Base-by-base conservation (phyloP, 2,797 vertebrate genomes). In the Nothura maculosa region DNA sequence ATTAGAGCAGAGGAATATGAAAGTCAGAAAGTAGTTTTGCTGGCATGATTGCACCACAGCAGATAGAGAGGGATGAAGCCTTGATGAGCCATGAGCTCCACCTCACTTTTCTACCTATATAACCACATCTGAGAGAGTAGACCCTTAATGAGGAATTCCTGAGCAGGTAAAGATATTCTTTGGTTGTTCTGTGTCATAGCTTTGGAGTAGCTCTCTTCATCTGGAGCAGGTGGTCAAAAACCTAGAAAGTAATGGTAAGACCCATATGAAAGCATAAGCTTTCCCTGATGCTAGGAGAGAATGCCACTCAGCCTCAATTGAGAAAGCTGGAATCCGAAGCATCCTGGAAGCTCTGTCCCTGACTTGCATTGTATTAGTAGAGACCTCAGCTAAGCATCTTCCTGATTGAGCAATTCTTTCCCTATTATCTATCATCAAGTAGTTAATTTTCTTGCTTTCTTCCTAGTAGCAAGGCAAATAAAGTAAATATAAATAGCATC, bases 181-280 rank as follows among this genome's bases (percentile, higher is more conserved):
- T 57, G 19, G 11, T 25, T 50, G 4, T 67, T 66, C 0, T 0
- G 57, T 17, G 6, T 57, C 47, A 47, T 32, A 82, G 21, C 28
- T 61, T 42, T 1, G 4, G n/a, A 63, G 2, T 12, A 61, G 10
- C 11, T 69, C 1, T 1, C 27, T 78, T 15, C 22, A 1, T 34
- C 34, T 66, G 36, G 28, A 82, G 28, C 14, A 45, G 6, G 12
- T 45, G 6, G 18, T 64, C 52, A 66, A 34, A 62, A 32, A 66
- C 38, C 25, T 47, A 19, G 68, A 89, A 69, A 86, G 25, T 3
- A 66, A 6, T 13, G 57, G 5, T 22, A 69, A 47, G 1, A 1
- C 21, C 50, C 9, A 12, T 52, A 12, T 38, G 85, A 32, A 79
- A 70, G 52, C 6, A 27, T 7, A 40, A 61, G 27, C 9, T 5